Evolutionary conservation across 92 coral and sea anemone genomes (phyloP), one percentile per base, ranked within the genome.

Genomic region (Metridium senile): DNA sequence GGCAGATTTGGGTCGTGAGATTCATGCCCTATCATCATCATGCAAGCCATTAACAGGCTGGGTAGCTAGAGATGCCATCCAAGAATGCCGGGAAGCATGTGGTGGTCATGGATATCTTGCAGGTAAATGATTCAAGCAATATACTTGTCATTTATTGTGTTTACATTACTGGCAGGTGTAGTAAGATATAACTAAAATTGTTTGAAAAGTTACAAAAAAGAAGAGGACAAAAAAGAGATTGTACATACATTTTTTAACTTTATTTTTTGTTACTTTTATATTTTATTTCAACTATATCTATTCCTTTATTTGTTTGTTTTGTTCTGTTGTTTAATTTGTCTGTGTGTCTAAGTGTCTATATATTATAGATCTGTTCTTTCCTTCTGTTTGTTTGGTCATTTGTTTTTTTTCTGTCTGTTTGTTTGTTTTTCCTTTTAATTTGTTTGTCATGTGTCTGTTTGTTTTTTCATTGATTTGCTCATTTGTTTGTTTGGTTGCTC

Each of bases 101-200:
- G 99, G 99, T 43, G 99, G 99, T 13, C 97, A 95, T 89, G 99
- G 99, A 46, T 95, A 95, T 86, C 87, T 92, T 53, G 93, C 99
- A 80, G 93, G 98, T 94, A 75, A 61, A 39, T 63, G n/a, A n/a
- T n/a, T n/a, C n/a, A n/a, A n/a, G n/a, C n/a, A n/a, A n/a, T n/a
- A n/a, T n/a, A n/a, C n/a, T n/a, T n/a, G n/a, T n/a, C n/a, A n/a
- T n/a, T n/a, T n/a, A n/a, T n/a, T n/a, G n/a, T n/a, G n/a, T n/a
- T n/a, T n/a, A n/a, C n/a, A n/a, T n/a, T n/a, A n/a, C n/a, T n/a
- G n/a, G n/a, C n/a, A n/a, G n/a, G n/a, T n/a, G n/a, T n/a, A n/a
- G n/a, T n/a, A n/a, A n/a, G n/a, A n/a, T n/a, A n/a, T n/a, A n/a
- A n/a, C n/a, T n/a, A n/a, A n/a, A n/a, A n/a, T n/a, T n/a, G n/a